Conservation (phyloP, 1,140 invertebrate genomes). For the Tachypleus tridentatus region DNA sequence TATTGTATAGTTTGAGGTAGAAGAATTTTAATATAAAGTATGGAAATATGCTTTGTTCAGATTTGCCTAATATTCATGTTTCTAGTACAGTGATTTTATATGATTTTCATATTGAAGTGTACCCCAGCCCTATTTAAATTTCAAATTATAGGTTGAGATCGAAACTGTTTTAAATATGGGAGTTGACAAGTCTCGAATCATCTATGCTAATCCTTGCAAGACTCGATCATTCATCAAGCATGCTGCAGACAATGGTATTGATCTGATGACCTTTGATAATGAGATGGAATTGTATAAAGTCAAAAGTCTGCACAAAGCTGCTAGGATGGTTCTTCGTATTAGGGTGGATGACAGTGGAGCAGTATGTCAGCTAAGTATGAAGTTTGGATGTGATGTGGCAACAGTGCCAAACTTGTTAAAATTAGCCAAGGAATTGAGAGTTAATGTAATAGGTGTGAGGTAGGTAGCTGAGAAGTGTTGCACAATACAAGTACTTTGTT, state of each 20-base stretch:
- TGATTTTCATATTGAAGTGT: too few relatives aligned
- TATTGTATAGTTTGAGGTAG: too few relatives aligned
- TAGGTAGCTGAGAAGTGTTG: conserved; percentile 28
- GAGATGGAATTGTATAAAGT: conserved; percentile 88
- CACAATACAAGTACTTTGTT: too few relatives aligned
- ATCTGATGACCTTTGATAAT: conserved; percentile 91
- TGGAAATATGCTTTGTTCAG: too few relatives aligned
- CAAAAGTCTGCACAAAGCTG: conserved; percentile 62
- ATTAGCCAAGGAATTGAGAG: conserved; percentile 52
- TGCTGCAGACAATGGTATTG: conserved; percentile 60
- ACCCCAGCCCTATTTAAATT: too few relatives aligned
- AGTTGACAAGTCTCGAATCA: conserved; percentile 67
- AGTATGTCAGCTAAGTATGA: conserved; percentile 81
- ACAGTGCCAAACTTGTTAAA: conserved; percentile 67
- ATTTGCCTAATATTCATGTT: too few relatives aligned
- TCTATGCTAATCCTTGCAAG: conserved; percentile 97
- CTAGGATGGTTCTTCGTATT: conserved; percentile 78
- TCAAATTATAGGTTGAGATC: conserved; percentile 48
- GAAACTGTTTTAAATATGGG: conserved; percentile 66
- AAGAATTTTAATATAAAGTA: too few relatives aligned
- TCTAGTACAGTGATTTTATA: too few relatives aligned
- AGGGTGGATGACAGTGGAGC: conserved; percentile 75
- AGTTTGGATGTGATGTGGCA: conserved; percentile 82
- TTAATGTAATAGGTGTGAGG: conserved; percentile 68
- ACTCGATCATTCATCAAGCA: conserved; percentile 79